Base-by-base conservation (phyloP, 2,888 invertebrate species). In the Tuta absoluta region DNA sequence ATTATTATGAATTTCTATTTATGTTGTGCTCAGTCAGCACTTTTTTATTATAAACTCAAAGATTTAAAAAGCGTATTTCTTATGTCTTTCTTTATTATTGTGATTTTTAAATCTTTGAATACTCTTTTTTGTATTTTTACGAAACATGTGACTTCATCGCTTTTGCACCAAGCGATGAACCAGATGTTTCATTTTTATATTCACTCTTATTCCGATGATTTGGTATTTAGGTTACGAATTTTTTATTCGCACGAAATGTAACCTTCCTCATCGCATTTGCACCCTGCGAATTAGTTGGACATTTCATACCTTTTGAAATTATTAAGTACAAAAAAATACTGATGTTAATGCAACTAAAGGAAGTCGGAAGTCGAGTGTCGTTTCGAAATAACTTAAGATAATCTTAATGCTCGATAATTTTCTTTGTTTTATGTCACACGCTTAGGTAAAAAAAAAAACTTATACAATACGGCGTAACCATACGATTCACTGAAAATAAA, bases 281-380 rank as follows among this genome's bases (percentile, higher is more conserved):
- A 86, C 86, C 86, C 64, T 78, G 86, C 89, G 75, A 77, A 72
- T 89, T 67, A 69, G 81, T 71, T 82, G 85, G 81, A 76, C 62
- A 72, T 83, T 82, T 80, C 78, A 71, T 72, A 62, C 7, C 68
- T 66, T 60, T 57, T 63, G 66, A 64, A 65, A 19, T 23, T 23
- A 45, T 45, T 45, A 60, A 60, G 24, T 60, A 38, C 11, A 45
- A 49, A 14, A 14, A 48, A 61, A 61, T 49, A 49, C 38, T 61
- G 49, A 28, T 49, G 23, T n/a, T 51, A 59, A 63, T 61, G 21
- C 3, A 62, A 64, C 67, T 67, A 79, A 85, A 88, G 88, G 88
- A 88, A 89, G 86, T 89, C 89, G 89, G 69, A 71, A 64, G 72
- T 87, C 87, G 88, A 75, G 78, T 77, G 75, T 91, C 91, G 91